phyloP scores from a whole-genome alignment of 2,797 vertebrate genomes.

The Sebastes goodei region DNA sequence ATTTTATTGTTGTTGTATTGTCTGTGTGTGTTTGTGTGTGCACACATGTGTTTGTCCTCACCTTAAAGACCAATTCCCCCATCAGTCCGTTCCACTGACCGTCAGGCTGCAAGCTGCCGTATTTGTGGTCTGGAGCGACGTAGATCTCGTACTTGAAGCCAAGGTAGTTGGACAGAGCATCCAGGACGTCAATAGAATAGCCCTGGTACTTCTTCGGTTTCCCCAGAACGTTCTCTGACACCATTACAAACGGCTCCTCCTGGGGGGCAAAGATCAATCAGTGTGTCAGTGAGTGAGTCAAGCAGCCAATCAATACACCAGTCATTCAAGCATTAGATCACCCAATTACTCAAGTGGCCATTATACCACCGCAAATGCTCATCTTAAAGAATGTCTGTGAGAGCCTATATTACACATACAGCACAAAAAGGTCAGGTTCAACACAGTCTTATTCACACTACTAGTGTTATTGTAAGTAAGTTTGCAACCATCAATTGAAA shows the following conservation, averaged over 20 bases:
- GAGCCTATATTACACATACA: background rate
- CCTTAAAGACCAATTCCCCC: conserved; percentile 96
- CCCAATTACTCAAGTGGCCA: conserved; percentile 38
- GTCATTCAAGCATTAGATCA: conserved; percentile 54
- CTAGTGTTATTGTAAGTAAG: background rate
- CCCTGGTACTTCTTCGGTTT: conserved; percentile 99
- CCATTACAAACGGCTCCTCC: conserved; percentile 99
- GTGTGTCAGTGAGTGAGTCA: conserved; percentile 41
- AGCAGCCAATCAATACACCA: conserved; percentile 27
- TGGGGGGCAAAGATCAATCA: conserved; percentile 70
- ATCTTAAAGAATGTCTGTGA: background rate
- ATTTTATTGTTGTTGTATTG: background rate
- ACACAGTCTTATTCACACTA: background rate
- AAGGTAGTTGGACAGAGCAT: conserved; percentile 94
- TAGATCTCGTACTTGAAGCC: conserved; percentile 99
- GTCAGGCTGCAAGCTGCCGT: conserved; percentile 93
- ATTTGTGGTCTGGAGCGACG: conserved; percentile 95
- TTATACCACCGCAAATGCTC: conserved; percentile 12
- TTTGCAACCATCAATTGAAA: background rate
- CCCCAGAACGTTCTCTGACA: conserved; percentile 97
- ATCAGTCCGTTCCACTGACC: conserved; percentile 97
- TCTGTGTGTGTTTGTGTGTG: background rate
- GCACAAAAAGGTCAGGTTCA: background rate
- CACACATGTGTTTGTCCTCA: conserved; percentile 69
- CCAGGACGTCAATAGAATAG: conserved; percentile 96